Percentiles rank a stretch among this genome's conserved stretches.
Evolutionary conservation across 2,888 invertebrate genomes (phyloP).

Genomic region (Apamea sordens): DNA sequence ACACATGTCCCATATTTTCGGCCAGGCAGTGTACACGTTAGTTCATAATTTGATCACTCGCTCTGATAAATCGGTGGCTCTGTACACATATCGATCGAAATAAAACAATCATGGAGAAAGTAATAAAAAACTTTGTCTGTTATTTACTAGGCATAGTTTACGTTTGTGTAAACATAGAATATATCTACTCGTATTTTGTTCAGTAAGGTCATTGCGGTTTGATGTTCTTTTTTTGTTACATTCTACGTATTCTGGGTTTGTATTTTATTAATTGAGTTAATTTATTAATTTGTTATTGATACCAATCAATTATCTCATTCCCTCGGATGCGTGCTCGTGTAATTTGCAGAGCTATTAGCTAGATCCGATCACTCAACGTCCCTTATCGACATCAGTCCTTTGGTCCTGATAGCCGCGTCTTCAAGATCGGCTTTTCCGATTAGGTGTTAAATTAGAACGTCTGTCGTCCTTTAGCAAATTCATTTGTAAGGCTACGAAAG

Average conservation of each 20-base stretch:
- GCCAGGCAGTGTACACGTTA: background rate
- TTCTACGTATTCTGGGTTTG: slow-evolving; percentile 12
- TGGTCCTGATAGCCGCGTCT: slow-evolving; percentile 11
- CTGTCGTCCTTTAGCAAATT: slow-evolving; percentile 30
- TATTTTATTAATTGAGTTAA: slow-evolving; percentile 21
- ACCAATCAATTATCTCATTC: background rate
- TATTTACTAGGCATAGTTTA: slow-evolving; percentile 7
- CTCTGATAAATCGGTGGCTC: slow-evolving; percentile 21
- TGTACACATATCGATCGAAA: slow-evolving; percentile 30
- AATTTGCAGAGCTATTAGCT: slow-evolving; percentile 25
- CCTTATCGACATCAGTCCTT: slow-evolving; percentile 25
- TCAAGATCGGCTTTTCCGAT: slow-evolving; percentile 42
- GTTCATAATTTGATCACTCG: slow-evolving; percentile 27
- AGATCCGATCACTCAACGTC: slow-evolving; percentile 31
- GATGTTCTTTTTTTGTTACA: slow-evolving; percentile 18
- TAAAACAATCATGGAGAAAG: slow-evolving; percentile 40
- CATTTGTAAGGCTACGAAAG: background rate
- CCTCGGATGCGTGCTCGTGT: background rate
- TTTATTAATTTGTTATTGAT: slow-evolving; percentile 42
- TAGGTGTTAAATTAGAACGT: slow-evolving; percentile 33
- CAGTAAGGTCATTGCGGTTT: slow-evolving; percentile 3
- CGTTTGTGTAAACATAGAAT: slow-evolving; percentile 56
- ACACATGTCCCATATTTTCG: background rate
- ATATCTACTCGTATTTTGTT: slow-evolving; percentile 36
- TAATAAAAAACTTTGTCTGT: slow-evolving; percentile 52